Conservation (phyloP, 1,140 invertebrate species). For the Drusus annulatus region DNA sequence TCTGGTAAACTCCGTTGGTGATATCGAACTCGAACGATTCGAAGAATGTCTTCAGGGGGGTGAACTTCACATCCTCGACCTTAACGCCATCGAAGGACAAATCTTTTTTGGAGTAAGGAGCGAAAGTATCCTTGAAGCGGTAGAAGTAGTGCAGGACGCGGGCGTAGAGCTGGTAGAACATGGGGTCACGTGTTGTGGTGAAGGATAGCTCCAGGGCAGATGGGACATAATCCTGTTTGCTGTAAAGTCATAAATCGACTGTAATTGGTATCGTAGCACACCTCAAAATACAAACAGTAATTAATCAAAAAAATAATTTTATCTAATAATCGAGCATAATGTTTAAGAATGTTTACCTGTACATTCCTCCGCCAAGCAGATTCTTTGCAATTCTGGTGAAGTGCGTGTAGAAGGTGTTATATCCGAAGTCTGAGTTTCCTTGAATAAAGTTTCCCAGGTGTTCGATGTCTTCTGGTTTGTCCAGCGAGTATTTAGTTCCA, state of each 20-base stretch:
- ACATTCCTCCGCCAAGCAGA: constrained; percentile 27
- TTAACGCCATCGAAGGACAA: constrained; percentile 75
- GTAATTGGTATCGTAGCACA: too few relatives aligned
- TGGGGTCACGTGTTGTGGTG: constrained; percentile 78
- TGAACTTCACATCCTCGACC: constrained; percentile 75
- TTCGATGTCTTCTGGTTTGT: constrained; percentile 71
- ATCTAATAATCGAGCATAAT: too few relatives aligned
- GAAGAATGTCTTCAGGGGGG: constrained; percentile 81
- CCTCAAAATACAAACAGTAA: too few relatives aligned
- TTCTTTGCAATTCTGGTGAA: constrained; percentile 59
- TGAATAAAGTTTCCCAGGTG: constrained; percentile 72
- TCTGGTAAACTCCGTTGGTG: constrained; percentile 74
- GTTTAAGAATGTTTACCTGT: constrained; percentile 2
- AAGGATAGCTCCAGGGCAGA: constrained; percentile 68
- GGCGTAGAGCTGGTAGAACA: constrained; percentile 77
- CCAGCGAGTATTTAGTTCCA: constrained; percentile 71
- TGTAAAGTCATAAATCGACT: too few relatives aligned
- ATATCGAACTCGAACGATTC: constrained; percentile 80
- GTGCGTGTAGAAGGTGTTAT: constrained; percentile 63
- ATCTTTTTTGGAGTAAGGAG: constrained; percentile 75
- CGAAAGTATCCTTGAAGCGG: constrained; percentile 70
- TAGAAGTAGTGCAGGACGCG: constrained; percentile 70
- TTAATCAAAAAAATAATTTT: too few relatives aligned
- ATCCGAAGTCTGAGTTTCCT: constrained; percentile 69
- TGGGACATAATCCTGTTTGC: constrained; percentile 43